phyloP scores from a whole-genome alignment of 1,140 invertebrate genomes.

The Neodiprion lecontei region DNA sequence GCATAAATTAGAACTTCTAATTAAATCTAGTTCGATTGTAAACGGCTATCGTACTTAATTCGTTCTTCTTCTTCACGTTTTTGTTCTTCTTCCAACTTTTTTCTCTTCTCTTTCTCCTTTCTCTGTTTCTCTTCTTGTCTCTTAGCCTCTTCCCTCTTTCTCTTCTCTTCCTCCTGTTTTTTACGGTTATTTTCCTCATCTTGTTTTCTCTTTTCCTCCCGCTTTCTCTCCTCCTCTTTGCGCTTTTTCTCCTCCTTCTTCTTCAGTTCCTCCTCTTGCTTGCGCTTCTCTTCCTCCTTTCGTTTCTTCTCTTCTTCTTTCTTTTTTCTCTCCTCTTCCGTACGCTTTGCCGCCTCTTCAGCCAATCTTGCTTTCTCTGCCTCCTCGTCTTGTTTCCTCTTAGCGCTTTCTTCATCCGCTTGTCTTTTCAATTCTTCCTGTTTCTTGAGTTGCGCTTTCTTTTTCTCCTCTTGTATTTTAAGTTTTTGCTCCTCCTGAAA shows the following conservation, averaged over 20 bases:
- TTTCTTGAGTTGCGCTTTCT: constrained; percentile 51
- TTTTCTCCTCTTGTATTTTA: constrained; percentile 57
- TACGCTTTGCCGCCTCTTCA: constrained; percentile 44
- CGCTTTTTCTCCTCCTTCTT: constrained; percentile 53
- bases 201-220: constrained; percentile 31
- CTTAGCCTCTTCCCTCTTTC: constrained; percentile 35
- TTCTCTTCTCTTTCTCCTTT: constrained; percentile 29
- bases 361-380: constrained; percentile 41
- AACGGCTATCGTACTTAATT: constrained; percentile 41
- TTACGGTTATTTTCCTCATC: constrained; percentile 26
- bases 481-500: constrained; percentile 61
- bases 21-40: constrained; percentile 8
- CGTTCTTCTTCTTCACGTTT: constrained; percentile 56
- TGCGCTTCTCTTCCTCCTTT: constrained; percentile 48
- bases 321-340: constrained; percentile 53
- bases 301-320: constrained; percentile 50
- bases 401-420: constrained; percentile 35
- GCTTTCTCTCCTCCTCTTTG: constrained; percentile 56
- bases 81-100: constrained; percentile 30
- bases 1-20: not conserved
- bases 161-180: constrained; percentile 27
- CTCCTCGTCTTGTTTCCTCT: constrained; percentile 14
- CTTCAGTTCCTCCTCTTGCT: constrained; percentile 54
- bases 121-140: constrained; percentile 54
- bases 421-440: constrained; percentile 44